Percentiles rank a stretch among this genome's conserved stretches.
Conservation (phyloP, 1,140 invertebrate species). For the Drosophila rhopaloa region DNA sequence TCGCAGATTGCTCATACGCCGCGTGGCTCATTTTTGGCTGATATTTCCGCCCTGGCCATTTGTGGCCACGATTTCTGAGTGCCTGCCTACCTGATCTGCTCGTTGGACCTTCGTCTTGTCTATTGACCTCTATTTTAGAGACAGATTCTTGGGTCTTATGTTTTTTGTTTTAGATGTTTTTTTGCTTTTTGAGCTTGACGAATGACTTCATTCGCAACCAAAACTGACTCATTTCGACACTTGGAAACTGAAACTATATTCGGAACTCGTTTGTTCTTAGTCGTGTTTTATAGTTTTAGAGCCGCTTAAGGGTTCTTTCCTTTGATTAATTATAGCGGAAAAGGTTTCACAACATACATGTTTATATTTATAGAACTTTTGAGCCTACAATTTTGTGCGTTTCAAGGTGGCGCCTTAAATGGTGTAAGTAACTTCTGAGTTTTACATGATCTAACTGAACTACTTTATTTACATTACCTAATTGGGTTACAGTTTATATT, state of each 20-base stretch:
- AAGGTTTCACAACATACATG: conserved; percentile 15
- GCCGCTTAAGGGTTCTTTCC: conserved; percentile 33
- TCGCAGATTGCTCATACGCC: conserved; percentile 63
- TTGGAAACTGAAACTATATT: conserved; percentile 42
- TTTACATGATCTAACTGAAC: too few species aligned
- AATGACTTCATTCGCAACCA: conserved; percentile 42
- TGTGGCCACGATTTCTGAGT: conserved; percentile 1
- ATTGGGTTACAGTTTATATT: too few species aligned
- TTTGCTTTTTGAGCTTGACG: conserved; percentile 33
- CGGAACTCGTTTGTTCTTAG: conserved; percentile 27
- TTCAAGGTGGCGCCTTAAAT: neutral
- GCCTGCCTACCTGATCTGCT: conserved; percentile 34
- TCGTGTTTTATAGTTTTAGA: conserved; percentile 29
- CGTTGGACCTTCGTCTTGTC: conserved; percentile 67
- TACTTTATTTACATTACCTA: too few species aligned
- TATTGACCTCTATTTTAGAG: conserved; percentile 73
- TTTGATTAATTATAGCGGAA: conserved; percentile 48
- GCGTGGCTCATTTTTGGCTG: conserved; percentile 31
- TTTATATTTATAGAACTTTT: conserved; percentile 3
- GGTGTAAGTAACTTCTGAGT: neutral
- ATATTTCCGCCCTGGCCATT: conserved; percentile 62
- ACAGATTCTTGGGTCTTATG: conserved; percentile 19
- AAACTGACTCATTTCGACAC: conserved; percentile 33
- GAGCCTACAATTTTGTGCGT: neutral
- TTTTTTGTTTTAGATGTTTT: conserved; percentile 10